phyloP scores from a whole-genome alignment of 2,113 vertebrate genomes.

The Ahaetulla prasina region DNA sequence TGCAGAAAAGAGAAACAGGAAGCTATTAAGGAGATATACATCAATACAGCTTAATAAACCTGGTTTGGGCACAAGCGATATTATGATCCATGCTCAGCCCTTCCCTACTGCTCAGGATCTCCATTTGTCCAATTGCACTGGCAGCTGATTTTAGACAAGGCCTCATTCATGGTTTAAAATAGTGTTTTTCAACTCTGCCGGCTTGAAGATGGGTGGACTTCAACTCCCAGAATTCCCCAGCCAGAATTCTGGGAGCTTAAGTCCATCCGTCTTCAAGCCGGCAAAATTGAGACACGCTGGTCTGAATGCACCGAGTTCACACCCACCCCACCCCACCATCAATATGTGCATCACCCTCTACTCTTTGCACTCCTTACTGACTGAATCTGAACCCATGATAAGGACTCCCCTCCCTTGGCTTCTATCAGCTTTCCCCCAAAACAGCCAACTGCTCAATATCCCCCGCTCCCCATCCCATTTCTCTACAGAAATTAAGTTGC shows the following conservation, averaged over 20 bases:
- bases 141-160: not conserved
- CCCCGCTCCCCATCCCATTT: not conserved
- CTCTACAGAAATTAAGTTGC: not conserved
- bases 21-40: not conserved
- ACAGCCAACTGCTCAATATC: not conserved
- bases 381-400: not conserved
- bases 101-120: not conserved
- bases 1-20: slow-evolving; percentile 36
- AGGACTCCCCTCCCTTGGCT: not conserved
- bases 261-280: not conserved
- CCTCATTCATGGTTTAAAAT: not conserved
- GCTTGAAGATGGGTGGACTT: not conserved
- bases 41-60: not conserved
- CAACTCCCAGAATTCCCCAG: not conserved
- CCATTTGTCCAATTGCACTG: not conserved
- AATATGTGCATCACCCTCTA: not conserved
- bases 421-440: not conserved
- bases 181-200: not conserved
- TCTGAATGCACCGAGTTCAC: not conserved
- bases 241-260: not conserved
- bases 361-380: not conserved
- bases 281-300: not conserved
- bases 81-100: not conserved
- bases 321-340: too few relatives aligned
- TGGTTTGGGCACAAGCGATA: too few relatives aligned